Evolutionary conservation across 2,113 vertebrate genomes (phyloP), one percentile per base, ranked within the genome.

Genomic region (Cervus canadensis): DNA sequence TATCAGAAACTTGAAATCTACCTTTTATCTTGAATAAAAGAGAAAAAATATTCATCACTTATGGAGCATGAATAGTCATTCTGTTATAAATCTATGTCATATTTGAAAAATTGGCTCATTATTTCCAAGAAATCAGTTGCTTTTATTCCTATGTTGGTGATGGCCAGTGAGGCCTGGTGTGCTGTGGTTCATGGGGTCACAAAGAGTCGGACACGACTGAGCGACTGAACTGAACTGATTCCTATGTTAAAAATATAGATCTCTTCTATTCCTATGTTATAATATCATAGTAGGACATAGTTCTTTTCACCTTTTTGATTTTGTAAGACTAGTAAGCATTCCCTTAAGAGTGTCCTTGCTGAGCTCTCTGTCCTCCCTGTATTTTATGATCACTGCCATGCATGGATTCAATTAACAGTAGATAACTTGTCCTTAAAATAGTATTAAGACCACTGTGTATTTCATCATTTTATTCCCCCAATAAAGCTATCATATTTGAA

Each of bases 341-440:
- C 45, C 87, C 96, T 98, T 96, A 96, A 14, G 6, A 7, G 6
- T 4, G 89, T 10, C 11, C 59, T 76, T 33, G 54, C 2, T 95
- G 88, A 97, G 17, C 23, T 94, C 26, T 33, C 71, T 92, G 78
- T 10, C 45, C 48, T 86, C 91, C 67, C 56, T 95, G 9, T 16
- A 50, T 94, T 98, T 98, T 96, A 97, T 96, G 95, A 82, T 54
- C 0, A 45, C n/a, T 93, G 97, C 11, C 94, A 85, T 96, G 33
- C 67, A 78, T 21, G 28, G 40, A 91, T 60, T 96, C 52, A 94
- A 48, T 96, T 97, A 97, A 95, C 83, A 87, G 88, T 94, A 96
- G 89, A 88, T 91, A 91, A 96, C 79, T 81, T 14, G 2, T 90
- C 85, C 52, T 90, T 93, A 96, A 96, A 98, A 92, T 33, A 96